A percentile compares a stretch with the other conserved stretches of the same genome.
These are phyloP conservation scores for Tubulanus polymorphus DNA, from an alignment of 2,888 invertebrate species.

Conservation along the genomic window DNA sequence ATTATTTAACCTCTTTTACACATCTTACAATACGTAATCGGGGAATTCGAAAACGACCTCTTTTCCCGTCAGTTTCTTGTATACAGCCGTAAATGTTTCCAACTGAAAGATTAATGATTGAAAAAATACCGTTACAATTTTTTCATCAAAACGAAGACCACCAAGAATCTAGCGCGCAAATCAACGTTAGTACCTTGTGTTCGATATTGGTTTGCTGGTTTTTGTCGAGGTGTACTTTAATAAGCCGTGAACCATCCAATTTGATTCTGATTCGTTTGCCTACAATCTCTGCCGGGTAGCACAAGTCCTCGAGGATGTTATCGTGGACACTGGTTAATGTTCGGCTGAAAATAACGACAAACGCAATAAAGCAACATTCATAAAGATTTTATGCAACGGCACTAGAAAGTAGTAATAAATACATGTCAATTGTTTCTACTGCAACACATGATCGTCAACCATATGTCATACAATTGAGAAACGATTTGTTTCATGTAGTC, in stretches of 20 bases:
- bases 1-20: too few species aligned
- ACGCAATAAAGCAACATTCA: too few species aligned
- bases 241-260: constrained; percentile 91
- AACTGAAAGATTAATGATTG: constrained; percentile 68
- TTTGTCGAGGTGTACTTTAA: constrained; percentile 91
- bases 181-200: constrained; percentile 77
- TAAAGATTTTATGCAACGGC: too few species aligned
- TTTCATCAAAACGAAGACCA: not conserved
- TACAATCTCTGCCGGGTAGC: constrained; percentile 98
- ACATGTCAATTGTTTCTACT: too few species aligned
- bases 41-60: constrained; percentile 99
- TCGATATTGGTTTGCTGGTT: constrained; percentile 98
- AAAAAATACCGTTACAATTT: not conserved
- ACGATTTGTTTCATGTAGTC: too few species aligned
- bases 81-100: constrained; percentile 96
- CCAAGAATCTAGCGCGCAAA: not conserved
- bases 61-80: constrained; percentile 98
- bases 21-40: constrained; percentile 66
- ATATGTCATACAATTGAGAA: too few species aligned
- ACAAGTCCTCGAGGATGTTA: constrained; percentile 93
- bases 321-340: constrained; percentile 97
- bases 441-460: too few species aligned
- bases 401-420: too few species aligned
- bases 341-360: constrained; percentile 67
- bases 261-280: constrained; percentile 96